Evolutionary conservation across 23 tunicate genomes (phyloP), one percentile per base, ranked within the genome.

Genomic region (Diplosoma virens): DNA sequence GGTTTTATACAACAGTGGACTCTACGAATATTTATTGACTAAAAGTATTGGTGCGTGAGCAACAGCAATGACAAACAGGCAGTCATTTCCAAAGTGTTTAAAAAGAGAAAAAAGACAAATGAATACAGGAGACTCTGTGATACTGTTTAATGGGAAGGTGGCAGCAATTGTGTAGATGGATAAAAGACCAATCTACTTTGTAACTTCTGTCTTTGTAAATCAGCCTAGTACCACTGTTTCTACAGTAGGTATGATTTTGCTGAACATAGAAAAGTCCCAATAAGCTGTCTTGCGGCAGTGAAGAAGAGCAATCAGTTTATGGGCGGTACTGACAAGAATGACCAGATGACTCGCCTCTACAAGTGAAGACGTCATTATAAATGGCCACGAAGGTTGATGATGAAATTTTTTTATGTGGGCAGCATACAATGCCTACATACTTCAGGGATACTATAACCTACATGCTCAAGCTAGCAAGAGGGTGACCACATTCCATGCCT

Each of bases 311-410:
- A 61, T 61, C 35, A 61, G 69, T 61, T 61, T 61, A 27, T 61
- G 69, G 35, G 69, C 35, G 69, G 35, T 61, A 61, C 69, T 61
- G 35, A 61, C 69, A 61, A 61, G 30, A 61, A 61, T 41, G 35
- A 61, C 35, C 69, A 28, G 35, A 61, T 61, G 35, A 61, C 69
- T 61, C 35, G 69, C 18, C 69, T 61, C 34, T 6, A 61, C 34
- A 61, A 61, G 69, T 61, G 63, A 14, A 56, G 63, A 56, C 4
- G 21, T 56, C 25, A 56, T 56, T 56, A 56, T 25, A 41, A 41
- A 41, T n/a, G n/a, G n/a, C n/a, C n/a, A 61, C 69, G 69, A 61
- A 61, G 69, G 69, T 61, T 61, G 35, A 61, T 61, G 69, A 61
- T 61, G 69, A 29, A 61, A 29, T 27, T 61, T 56, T 56, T 61